Percentiles rank a stretch among this genome's conserved stretches.
Evolutionary conservation across 64 coral and sea anemone genomes (phyloP).

Genomic region (Astreopora myriophthalma): DNA sequence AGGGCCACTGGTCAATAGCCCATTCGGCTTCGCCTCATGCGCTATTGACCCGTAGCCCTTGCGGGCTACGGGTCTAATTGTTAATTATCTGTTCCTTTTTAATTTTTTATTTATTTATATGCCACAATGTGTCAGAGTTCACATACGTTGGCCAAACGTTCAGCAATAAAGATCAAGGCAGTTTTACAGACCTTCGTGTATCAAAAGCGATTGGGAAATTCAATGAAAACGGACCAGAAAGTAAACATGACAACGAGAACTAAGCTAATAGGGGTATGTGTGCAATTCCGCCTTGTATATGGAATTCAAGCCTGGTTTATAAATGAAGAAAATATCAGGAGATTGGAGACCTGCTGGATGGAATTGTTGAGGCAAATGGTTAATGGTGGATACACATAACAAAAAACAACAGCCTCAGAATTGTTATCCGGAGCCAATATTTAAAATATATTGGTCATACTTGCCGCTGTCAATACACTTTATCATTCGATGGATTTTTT

Average conservation of each 20-base stretch:
- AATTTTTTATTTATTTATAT: too few species aligned
- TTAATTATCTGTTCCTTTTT: too few species aligned
- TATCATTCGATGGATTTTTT: too few species aligned
- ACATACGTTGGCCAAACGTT: background rate
- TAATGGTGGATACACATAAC: background rate
- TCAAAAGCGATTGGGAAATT: background rate
- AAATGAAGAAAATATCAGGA: too few species aligned
- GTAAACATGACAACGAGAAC: conserved; percentile 10
- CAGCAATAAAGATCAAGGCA: background rate
- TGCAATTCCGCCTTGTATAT: too few species aligned
- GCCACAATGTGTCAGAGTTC: background rate
- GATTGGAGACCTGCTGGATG: background rate
- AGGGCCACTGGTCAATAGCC: too few species aligned
- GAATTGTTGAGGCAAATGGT: conserved; percentile 24
- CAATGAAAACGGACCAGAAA: conserved; percentile 4
- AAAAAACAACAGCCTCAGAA: background rate
- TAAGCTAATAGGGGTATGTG: background rate
- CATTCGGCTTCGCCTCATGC: too few species aligned
- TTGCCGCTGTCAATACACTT: background rate
- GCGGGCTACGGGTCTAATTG: too few species aligned
- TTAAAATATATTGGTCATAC: background rate
- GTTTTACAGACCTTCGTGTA: background rate
- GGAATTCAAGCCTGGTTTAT: too few species aligned
- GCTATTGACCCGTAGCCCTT: too few species aligned
- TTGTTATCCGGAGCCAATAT: too few species aligned